Evolutionary conservation across 2,888 invertebrate genomes (phyloP).

Genomic region (Meganola albula): DNA sequence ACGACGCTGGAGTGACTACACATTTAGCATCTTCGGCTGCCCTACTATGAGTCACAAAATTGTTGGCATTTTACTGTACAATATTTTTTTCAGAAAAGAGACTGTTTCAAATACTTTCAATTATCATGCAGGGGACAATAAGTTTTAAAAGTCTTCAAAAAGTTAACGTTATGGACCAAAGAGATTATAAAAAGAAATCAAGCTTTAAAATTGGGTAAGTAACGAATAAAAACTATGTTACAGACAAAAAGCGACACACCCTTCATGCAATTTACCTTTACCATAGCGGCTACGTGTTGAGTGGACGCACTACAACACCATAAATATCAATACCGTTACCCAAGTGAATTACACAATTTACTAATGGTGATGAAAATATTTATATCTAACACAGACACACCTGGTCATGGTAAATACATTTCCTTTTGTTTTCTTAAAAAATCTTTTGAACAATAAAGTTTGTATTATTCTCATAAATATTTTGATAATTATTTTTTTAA

Average conservation of each 20-base stretch:
- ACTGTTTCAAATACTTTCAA: no score
- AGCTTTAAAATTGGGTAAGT: constrained; percentile 17
- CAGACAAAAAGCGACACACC: constrained; percentile 50
- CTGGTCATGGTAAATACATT: no score
- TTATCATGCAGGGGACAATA: no score
- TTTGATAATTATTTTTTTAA: background rate
- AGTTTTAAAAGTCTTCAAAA: no score
- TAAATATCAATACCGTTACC: constrained; percentile 48
- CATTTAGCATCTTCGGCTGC: no score
- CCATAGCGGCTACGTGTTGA: constrained; percentile 63
- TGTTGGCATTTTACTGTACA: no score
- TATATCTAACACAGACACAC: no score
- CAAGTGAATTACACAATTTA: constrained; percentile 26
- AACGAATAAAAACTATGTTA: constrained; percentile 31
- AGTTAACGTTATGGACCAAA: constrained; percentile 5
- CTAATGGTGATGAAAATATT: constrained; percentile 44
- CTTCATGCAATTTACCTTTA: constrained; percentile 73
- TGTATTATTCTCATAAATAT: no score
- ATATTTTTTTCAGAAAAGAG: constrained; percentile 43
- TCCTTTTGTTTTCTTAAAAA: no score
- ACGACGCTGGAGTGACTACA: no score
- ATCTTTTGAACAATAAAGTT: no score
- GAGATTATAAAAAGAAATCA: constrained; percentile 7
- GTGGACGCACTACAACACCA: constrained; percentile 54
- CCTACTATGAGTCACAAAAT: no score